Evolutionary conservation across 2,113 vertebrate genomes (phyloP), one percentile per base, ranked within the genome.

Genomic region (Clinocottus analis): DNA sequence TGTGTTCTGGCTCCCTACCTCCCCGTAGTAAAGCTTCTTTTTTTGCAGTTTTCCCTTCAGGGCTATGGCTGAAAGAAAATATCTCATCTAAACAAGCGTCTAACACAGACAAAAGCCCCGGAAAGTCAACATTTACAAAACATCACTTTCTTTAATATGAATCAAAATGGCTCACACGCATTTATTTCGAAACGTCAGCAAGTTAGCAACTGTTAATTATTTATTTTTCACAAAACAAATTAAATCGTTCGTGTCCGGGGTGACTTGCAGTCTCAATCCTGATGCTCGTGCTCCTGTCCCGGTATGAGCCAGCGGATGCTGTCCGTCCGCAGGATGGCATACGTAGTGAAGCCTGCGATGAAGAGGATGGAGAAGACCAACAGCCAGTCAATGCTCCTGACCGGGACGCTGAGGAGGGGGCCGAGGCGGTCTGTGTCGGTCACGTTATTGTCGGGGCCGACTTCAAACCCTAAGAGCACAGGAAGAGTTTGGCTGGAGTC

Each of bases 231-330:
- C 16, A 62, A 7, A 49, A 37, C 9, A 70, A 77, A 37, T 43
- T 0, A 35, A 56, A 4, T 4, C 0, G 3, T 45, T 63, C 2
- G 72, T 56, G 69, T 80, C 70, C 27, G 55, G 19, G 55, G 13
- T 33, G 31, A n/a, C 1, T 62, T 69, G 17, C 1, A n/a, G 31
- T n/a, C 49, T 94, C 84, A 99, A 2, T 99, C 98, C 69, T 95
- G 97, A 17, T 99, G 98, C 2, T 99, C 98, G 0, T 98, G 98
- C 77, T 99, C 97, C 11, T 98, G 98, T 33, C 97, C 98, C 0
- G 98, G 97, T 83, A 99, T 96, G 23, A 99, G 94, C 96, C 98
- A 97, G 0, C 96, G 96, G 75, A 99, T 96, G 87, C 96, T 98
- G 85, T 99, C 97, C 0, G 97, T 97, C n/a, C 96, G 94, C 31